Percentiles rank a stretch among this genome's conserved stretches.
Evolutionary conservation across 92 coral and sea anemone genomes (phyloP).

Genomic region (Hydrozoanthus gracilis): DNA sequence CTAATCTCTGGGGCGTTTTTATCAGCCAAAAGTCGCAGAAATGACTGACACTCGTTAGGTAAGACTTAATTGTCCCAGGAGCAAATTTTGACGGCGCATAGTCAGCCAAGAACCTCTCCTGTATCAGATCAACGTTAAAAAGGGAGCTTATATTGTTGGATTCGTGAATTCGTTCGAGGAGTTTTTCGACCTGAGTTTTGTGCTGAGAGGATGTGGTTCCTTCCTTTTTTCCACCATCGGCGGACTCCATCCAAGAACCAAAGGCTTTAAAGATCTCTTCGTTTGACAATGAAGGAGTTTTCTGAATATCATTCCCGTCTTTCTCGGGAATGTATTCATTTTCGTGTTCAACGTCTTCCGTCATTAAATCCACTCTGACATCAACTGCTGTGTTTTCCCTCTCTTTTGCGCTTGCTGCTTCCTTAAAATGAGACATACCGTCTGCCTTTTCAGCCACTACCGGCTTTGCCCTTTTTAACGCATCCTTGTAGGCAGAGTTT

Average conservation of each 20-base stretch:
- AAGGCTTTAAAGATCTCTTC: neutral
- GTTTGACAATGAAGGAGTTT: neutral
- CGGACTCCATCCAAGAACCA: slow-evolving; percentile 33
- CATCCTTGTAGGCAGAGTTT: slow-evolving; percentile 13
- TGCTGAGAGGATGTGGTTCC: slow-evolving; percentile 13
- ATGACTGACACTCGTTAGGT: slow-evolving; percentile 37
- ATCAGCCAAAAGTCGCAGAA: slow-evolving; percentile 32
- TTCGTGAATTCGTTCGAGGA: slow-evolving; percentile 18
- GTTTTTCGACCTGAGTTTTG: slow-evolving; percentile 6
- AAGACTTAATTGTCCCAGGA: slow-evolving; percentile 29
- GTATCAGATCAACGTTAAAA: slow-evolving; percentile 35
- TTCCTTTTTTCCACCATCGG: slow-evolving; percentile 25
- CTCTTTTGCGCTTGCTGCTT: slow-evolving; percentile 6
- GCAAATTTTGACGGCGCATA: slow-evolving; percentile 30
- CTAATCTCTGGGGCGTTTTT: slow-evolving; percentile 26
- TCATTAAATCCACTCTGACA: neutral
- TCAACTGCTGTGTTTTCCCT: neutral
- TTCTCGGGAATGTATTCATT: neutral
- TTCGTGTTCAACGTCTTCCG: slow-evolving; percentile 10
- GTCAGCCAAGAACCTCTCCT: slow-evolving; percentile 10
- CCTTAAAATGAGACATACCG: neutral
- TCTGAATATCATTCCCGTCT: neutral
- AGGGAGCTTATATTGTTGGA: slow-evolving; percentile 9
- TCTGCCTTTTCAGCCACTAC: neutral
- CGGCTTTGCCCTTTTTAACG: slow-evolving; percentile 17